Percentiles rank a stretch among this genome's conserved stretches.
Conservation (phyloP, 1,140 invertebrate genomes). For the Andricus grossulariae region DNA sequence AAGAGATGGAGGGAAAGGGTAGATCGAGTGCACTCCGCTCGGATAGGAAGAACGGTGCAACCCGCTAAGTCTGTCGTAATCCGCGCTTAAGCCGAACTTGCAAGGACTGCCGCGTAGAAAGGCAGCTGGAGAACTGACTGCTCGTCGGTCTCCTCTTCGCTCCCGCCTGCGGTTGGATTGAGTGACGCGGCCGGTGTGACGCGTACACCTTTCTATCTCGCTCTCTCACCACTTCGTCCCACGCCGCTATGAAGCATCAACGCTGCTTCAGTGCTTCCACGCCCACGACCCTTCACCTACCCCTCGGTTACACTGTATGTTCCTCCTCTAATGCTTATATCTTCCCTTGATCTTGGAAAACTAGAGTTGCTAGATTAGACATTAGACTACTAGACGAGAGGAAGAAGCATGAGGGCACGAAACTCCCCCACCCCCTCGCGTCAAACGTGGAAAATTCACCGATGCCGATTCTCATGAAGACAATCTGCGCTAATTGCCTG, state of each 20-base stretch:
- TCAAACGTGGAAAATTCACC: not conserved
- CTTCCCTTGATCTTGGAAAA: slow-evolving; percentile 59
- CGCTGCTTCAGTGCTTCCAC: slow-evolving; percentile 31
- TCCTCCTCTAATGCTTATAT: slow-evolving; percentile 10
- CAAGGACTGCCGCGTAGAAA: slow-evolving; percentile 71
- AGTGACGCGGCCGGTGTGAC: slow-evolving; percentile 69
- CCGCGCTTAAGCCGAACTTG: slow-evolving; percentile 63
- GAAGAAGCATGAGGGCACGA: slow-evolving; percentile 37
- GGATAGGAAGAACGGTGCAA: slow-evolving; percentile 45
- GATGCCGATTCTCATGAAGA: not conserved
- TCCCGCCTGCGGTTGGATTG: slow-evolving; percentile 60
- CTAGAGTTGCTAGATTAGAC: slow-evolving; percentile 36
- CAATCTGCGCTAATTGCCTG: slow-evolving; percentile 3
- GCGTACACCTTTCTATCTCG: slow-evolving; percentile 58
- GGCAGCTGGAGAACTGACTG: slow-evolving; percentile 78
- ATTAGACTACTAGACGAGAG: too few relatives aligned
- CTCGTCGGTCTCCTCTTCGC: slow-evolving; percentile 52
- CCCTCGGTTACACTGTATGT: not conserved
- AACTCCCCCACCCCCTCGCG: not conserved
- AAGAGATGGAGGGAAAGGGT: too few relatives aligned
- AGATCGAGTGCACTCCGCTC: not conserved
- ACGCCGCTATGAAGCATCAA: slow-evolving; percentile 37
- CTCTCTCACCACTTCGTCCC: slow-evolving; percentile 45
- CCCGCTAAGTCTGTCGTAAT: slow-evolving; percentile 66
- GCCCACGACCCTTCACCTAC: slow-evolving; percentile 18